These are phyloP conservation scores for Zaprionus capensis DNA, from an alignment of 1,140 invertebrate species.

Conservation along the genomic window DNA sequence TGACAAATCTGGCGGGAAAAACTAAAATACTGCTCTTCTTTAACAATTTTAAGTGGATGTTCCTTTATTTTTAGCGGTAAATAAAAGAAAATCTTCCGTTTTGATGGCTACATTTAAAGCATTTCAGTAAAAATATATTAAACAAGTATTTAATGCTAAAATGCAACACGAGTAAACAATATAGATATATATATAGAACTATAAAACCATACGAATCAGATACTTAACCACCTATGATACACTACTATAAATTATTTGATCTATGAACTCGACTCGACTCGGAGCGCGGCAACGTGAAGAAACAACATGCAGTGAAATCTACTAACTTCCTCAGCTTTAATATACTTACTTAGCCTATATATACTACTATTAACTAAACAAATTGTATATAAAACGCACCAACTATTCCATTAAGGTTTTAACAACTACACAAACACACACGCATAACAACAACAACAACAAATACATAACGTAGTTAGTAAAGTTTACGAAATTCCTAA, in stretches of 20 bases:
- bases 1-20: too few species aligned
- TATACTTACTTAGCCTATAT: constrained; percentile 47
- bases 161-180: constrained; percentile 4
- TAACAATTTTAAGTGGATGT: too few species aligned
- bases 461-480: constrained; percentile 63
- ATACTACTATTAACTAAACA: constrained; percentile 47
- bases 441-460: constrained; percentile 4
- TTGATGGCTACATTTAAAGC: too few species aligned
- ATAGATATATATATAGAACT: constrained; percentile 8
- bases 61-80: too few species aligned
- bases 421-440: constrained; percentile 50
- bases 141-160: background rate
- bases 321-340: constrained; percentile 82
- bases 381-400: constrained; percentile 80
- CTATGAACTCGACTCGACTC: constrained; percentile 7
- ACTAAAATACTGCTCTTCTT: too few species aligned
- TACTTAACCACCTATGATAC: constrained; percentile 43
- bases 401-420: constrained; percentile 80
- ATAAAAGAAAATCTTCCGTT: too few species aligned
- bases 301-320: constrained; percentile 63
- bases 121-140: too few species aligned
- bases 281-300: constrained; percentile 7
- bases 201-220: constrained; percentile 9
- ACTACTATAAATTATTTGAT: constrained; percentile 26
- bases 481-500: constrained; percentile 67